Evolutionary conservation across 1,140 invertebrate genomes (phyloP).

Genomic region (Luehdorfia chinensis): DNA sequence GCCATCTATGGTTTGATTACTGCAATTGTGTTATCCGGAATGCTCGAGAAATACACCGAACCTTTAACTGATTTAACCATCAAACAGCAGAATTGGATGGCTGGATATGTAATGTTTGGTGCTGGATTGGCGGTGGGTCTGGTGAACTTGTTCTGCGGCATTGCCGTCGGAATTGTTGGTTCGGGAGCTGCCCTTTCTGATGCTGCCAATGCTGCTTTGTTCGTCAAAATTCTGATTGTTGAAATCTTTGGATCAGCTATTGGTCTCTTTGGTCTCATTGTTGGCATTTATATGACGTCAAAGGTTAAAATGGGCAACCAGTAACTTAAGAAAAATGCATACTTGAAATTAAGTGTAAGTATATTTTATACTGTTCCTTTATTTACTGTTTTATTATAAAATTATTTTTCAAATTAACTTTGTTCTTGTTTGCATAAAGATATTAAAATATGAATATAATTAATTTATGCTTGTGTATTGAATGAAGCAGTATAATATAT

Average conservation of each 20-base stretch:
- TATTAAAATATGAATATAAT: too few relatives aligned
- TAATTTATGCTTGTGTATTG: too few relatives aligned
- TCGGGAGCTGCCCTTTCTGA: slow-evolving; percentile 97
- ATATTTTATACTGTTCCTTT: slow-evolving; percentile 18
- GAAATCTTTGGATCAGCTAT: slow-evolving; percentile 99
- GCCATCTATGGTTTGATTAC: slow-evolving; percentile 99
- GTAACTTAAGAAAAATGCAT: slow-evolving; percentile 53
- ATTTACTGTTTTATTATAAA: too few relatives aligned
- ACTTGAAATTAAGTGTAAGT: slow-evolving; percentile 68
- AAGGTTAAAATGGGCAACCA: slow-evolving; percentile 80
- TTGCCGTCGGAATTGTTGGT: slow-evolving; percentile 96
- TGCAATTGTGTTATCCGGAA: slow-evolving; percentile 95
- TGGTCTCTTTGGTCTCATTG: slow-evolving; percentile 98
- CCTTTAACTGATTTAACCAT: slow-evolving; percentile 47
- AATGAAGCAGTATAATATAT: too few relatives aligned
- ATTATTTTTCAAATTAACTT: too few relatives aligned
- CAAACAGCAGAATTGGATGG: slow-evolving; percentile 82
- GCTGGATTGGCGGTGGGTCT: slow-evolving; percentile 95
- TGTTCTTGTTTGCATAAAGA: slow-evolving; percentile 2
- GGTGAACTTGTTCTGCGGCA: slow-evolving; percentile 96
- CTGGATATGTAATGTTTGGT: slow-evolving; percentile 97
- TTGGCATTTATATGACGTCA: slow-evolving; percentile 94
- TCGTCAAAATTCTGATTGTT: slow-evolving; percentile 98
- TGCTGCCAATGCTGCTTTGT: slow-evolving; percentile 95
- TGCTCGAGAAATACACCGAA: slow-evolving; percentile 81